Conservation (phyloP, 2,113 vertebrate species). For the Marmota monax region DNA sequence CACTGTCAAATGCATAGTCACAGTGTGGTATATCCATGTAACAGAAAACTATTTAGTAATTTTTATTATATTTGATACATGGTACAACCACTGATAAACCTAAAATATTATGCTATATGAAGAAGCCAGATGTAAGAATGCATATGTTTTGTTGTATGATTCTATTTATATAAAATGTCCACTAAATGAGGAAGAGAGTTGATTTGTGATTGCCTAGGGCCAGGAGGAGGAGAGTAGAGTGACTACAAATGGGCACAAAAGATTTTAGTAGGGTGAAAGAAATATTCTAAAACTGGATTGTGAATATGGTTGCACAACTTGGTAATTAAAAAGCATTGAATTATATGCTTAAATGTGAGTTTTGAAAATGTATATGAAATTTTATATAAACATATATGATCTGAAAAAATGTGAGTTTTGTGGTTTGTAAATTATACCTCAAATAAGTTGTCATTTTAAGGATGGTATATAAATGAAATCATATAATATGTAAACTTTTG, state of each 20-base stretch:
- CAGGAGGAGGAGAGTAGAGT: neutral
- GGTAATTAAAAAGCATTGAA: slow-evolving; percentile 40
- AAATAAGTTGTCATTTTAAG: slow-evolving; percentile 21
- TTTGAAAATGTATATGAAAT: neutral
- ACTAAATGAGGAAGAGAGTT: slow-evolving; percentile 32
- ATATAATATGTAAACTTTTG: slow-evolving; percentile 28
- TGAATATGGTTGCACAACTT: slow-evolving; percentile 4
- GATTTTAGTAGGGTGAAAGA: slow-evolving; percentile 36
- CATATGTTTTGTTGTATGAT: neutral
- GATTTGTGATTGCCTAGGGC: neutral
- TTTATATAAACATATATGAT: no score
- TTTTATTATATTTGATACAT: slow-evolving; percentile 40
- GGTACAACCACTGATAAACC: neutral
- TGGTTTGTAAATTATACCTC: slow-evolving; percentile 38
- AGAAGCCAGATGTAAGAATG: slow-evolving; percentile 20
- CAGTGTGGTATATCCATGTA: neutral
- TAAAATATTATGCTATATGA: slow-evolving; percentile 35
- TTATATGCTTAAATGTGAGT: slow-evolving; percentile 7
- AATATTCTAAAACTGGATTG: slow-evolving; percentile 55
- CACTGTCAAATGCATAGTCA: neutral
- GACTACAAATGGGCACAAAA: slow-evolving; percentile 3
- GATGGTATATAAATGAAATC: slow-evolving; percentile 42
- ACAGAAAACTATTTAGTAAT: slow-evolving; percentile 15
- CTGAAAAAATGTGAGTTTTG: no score
- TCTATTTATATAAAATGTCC: slow-evolving; percentile 23